Evolutionary conservation across 2,888 invertebrate genomes (phyloP).

Genomic region (Rhaphigaster nebulosa): DNA sequence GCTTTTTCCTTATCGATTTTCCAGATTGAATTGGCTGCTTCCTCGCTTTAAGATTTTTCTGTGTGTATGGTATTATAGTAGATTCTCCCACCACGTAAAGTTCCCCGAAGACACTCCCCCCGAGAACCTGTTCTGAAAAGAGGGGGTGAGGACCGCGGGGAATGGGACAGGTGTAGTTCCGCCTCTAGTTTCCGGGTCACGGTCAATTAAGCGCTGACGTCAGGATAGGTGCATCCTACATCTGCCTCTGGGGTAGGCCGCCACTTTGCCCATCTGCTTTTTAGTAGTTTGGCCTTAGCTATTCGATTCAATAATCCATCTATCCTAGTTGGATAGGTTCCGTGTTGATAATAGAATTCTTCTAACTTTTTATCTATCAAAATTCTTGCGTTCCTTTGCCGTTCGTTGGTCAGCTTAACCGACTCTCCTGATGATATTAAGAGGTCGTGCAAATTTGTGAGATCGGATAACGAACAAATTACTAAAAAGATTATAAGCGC

Average conservation of each 20-base stretch:
- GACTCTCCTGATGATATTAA: too few species aligned
- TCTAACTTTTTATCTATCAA: too few species aligned
- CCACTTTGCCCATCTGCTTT: too few species aligned
- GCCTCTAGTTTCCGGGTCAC: constrained; percentile 49
- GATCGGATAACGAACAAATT: too few species aligned
- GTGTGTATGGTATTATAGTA: not conserved
- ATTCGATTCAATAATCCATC: not conserved
- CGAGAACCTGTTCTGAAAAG: constrained; percentile 13
- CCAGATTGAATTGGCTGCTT: not conserved
- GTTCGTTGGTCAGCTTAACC: too few species aligned
- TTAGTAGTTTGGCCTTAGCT: not conserved
- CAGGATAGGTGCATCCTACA: constrained; percentile 29
- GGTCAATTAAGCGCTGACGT: constrained; percentile 50
- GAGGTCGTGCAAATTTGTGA: too few species aligned
- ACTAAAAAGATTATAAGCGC: too few species aligned
- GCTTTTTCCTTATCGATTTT: not conserved
- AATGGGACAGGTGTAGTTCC: constrained; percentile 47
- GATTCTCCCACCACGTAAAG: not conserved
- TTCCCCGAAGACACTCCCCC: constrained; percentile 30
- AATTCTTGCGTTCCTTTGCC: too few species aligned
- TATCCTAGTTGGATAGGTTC: not conserved
- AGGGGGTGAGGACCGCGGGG: not conserved
- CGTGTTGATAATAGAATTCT: too few species aligned
- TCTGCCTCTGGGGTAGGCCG: not conserved
- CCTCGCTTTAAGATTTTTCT: not conserved